These are phyloP conservation scores for Chiloscyllium punctatum DNA, from an alignment of 2,797 vertebrate genomes.

Conservation along the genomic window DNA sequence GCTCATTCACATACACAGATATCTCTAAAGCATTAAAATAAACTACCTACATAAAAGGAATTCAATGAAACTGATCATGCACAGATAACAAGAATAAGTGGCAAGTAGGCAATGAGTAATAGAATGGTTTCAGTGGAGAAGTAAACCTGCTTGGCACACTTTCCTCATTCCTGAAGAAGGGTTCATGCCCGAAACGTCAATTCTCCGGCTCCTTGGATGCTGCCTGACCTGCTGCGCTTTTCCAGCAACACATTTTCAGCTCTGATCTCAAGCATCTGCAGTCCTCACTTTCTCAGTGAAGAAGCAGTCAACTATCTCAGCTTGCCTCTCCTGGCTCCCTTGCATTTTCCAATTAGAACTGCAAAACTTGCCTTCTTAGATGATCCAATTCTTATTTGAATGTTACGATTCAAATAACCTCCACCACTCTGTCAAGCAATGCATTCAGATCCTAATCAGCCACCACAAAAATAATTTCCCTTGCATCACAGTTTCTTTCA, in stretches of 20 bases:
- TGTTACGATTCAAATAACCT: neutral
- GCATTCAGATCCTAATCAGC: neutral
- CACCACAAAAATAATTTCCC: neutral
- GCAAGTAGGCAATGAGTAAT: neutral
- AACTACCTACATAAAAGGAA: neutral
- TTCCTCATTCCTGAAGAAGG: too few species aligned
- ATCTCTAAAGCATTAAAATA: neutral
- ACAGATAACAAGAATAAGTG: neutral
- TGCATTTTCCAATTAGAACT: neutral
- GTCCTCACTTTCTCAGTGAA: neutral
- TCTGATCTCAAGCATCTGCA: too few species aligned
- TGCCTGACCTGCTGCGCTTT: too few species aligned
- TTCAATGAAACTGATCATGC: neutral
- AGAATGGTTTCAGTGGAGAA: neutral
- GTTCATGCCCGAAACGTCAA: too few species aligned
- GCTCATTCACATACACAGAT: neutral
- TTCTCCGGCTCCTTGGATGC: too few species aligned
- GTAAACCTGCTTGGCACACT: too few species aligned
- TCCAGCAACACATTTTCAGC: too few species aligned
- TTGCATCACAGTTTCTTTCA: neutral
- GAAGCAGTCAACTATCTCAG: neutral
- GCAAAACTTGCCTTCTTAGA: neutral
- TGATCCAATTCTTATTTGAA: neutral
- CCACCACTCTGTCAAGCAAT: neutral
- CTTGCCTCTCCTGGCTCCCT: neutral